These are phyloP conservation scores for Galleria mellonella DNA, from an alignment of 1,140 invertebrate species.

Conservation along the genomic window DNA sequence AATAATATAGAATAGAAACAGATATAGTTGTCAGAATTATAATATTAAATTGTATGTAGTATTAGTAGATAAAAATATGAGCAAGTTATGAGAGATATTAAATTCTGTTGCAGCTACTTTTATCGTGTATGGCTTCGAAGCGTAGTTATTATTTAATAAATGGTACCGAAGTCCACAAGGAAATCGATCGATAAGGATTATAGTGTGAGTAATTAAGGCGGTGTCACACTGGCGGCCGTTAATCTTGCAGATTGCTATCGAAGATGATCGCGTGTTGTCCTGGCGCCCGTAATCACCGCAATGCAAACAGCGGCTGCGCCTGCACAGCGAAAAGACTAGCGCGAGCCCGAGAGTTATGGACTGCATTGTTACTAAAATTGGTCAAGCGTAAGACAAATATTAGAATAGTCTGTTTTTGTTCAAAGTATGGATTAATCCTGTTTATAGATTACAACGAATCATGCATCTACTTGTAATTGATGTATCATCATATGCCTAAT, in stretches of 20 bases:
- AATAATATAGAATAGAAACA: too few relatives aligned
- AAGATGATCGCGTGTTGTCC: conserved; percentile 53
- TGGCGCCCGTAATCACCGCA: conserved; percentile 16
- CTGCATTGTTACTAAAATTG: conserved; percentile 19
- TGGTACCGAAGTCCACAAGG: conserved; percentile 12
- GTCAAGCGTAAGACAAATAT: too few relatives aligned
- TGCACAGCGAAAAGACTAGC: background rate
- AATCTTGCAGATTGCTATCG: conserved; percentile 62
- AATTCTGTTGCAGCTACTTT: too few relatives aligned
- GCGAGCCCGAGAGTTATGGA: conserved; percentile 16
- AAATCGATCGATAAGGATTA: conserved; percentile 53
- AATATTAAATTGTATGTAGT: too few relatives aligned
- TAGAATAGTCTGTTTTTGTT: too few relatives aligned
- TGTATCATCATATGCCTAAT: too few relatives aligned
- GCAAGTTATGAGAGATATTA: too few relatives aligned
- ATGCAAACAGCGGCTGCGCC: conserved; percentile 8
- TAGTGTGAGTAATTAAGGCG: conserved; percentile 64
- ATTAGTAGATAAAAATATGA: too few relatives aligned
- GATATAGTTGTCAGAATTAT: too few relatives aligned
- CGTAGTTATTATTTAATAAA: background rate
- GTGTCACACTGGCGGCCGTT: conserved; percentile 50
- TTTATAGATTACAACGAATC: too few relatives aligned
- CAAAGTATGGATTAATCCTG: too few relatives aligned
- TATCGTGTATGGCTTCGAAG: background rate
- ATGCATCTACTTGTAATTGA: too few relatives aligned